Conservation (phyloP, 2,888 invertebrate species). For the Choreutis nemorana region DNA sequence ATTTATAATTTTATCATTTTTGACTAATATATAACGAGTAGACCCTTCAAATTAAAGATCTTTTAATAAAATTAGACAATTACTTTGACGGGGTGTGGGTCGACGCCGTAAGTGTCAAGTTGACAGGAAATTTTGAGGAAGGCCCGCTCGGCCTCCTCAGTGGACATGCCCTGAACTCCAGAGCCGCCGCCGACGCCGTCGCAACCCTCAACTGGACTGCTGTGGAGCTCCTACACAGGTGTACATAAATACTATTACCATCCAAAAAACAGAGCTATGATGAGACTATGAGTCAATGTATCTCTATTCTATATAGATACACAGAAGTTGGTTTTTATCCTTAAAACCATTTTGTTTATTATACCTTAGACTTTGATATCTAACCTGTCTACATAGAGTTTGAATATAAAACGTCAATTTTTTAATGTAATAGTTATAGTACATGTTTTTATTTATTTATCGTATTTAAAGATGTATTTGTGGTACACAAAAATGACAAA, state of each 20-base stretch:
- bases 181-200: conserved; percentile 50
- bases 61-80: conserved; percentile 5
- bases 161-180: conserved; percentile 83
- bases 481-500: too few relatives aligned
- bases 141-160: conserved; percentile 86
- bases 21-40: neutral
- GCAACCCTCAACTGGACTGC: conserved; percentile 80
- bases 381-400: too few relatives aligned
- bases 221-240: conserved; percentile 37
- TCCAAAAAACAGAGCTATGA: conserved; percentile 1
- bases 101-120: conserved; percentile 96
- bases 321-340: too few relatives aligned
- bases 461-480: too few relatives aligned
- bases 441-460: too few relatives aligned
- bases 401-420: too few relatives aligned
- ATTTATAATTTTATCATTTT: conserved; percentile 1
- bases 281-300: too few relatives aligned
- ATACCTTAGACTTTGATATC: too few relatives aligned
- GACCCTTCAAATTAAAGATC: neutral
- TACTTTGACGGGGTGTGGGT: conserved; percentile 97
- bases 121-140: conserved; percentile 92
- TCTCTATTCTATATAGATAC: too few relatives aligned
- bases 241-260: neutral
- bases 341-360: too few relatives aligned
- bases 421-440: too few relatives aligned